Evolutionary conservation across 2,888 invertebrate species (phyloP), one percentile per base, ranked within the genome.

Genomic region (Polylopha cassiicola): DNA sequence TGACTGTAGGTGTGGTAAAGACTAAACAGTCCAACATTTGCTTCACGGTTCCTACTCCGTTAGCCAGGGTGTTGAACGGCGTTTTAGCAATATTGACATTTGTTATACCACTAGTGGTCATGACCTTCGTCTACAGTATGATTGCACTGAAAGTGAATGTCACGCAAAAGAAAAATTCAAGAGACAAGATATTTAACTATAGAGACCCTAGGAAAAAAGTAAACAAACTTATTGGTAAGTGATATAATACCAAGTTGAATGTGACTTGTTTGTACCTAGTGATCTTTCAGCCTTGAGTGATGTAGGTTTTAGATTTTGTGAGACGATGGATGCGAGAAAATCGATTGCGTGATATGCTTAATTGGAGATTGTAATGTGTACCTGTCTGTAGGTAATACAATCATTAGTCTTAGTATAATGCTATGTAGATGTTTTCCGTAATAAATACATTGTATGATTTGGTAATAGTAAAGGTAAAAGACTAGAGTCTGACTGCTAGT

Each of bases 191-290:
- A 3, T 50, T 56, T 7, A 59, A 57, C n/a, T 51, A 57, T 39
- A 46, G 33, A 4, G 50, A 47, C 13, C 55, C 54, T 24, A 53
- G 53, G 18, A 55, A 47, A 23, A 61, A 53, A 47, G 51, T 65
- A 1, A 65, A 61, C 33, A 61, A 61, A 37, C 45, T 63, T 8
- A 59, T 58, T 37, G 50, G 65, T 61, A 50, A 51, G 58, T 44
- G 2, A 30, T 20, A 26, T 2, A n/a, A 2, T 4, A 3, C 17
- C 14, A 6, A 17, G n/a, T n/a, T n/a, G n/a, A n/a, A n/a, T n/a
- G n/a, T n/a, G n/a, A n/a, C n/a, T n/a, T n/a, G n/a, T n/a, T n/a
- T n/a, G n/a, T n/a, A n/a, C n/a, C n/a, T n/a, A n/a, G n/a, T n/a
- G n/a, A n/a, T n/a, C n/a, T n/a, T n/a, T n/a, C n/a, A n/a, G n/a